phyloP scores from a whole-genome alignment of 92 coral and sea anemone genomes.

The Montipora capitata region DNA sequence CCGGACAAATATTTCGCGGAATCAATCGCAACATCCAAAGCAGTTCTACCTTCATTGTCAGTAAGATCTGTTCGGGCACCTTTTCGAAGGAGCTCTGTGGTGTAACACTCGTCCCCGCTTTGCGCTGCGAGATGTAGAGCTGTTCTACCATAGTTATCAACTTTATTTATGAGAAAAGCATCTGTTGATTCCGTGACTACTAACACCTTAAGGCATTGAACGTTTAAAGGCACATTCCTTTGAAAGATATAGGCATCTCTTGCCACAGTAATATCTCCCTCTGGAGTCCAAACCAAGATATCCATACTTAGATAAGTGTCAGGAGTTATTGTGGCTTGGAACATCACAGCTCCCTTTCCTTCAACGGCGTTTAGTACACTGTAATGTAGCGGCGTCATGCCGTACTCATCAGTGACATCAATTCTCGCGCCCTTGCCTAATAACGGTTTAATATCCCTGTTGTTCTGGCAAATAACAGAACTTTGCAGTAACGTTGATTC shows the following conservation, averaged over 20 bases:
- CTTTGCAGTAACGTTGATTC: conserved; percentile 69
- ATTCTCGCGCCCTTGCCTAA: conserved; percentile 41
- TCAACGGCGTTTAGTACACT: neutral
- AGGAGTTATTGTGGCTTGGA: neutral
- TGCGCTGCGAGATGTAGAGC: conserved; percentile 75
- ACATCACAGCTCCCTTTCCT: neutral
- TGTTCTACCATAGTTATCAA: conserved; percentile 65
- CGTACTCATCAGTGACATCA: conserved; percentile 22
- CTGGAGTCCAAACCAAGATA: neutral
- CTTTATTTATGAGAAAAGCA: neutral
- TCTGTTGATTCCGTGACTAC: neutral
- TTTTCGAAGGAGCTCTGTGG: neutral
- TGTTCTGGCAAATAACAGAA: conserved; percentile 44
- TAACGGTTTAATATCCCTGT: conserved; percentile 20
- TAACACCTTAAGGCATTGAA: conserved; percentile 9
- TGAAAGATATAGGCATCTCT: neutral
- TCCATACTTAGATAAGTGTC: neutral
- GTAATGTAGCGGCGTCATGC: conserved; percentile 70
- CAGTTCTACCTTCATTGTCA: neutral
- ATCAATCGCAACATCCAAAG: conserved; percentile 20
- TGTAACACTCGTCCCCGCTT: conserved; percentile 52
- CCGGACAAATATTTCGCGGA: neutral
- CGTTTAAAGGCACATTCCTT: neutral
- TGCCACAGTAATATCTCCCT: neutral
- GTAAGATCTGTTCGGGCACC: neutral